Percentiles rank a stretch among this genome's conserved stretches.
phyloP scores from a whole-genome alignment of 2,113 vertebrate genomes.

The Albula glossodonta region DNA sequence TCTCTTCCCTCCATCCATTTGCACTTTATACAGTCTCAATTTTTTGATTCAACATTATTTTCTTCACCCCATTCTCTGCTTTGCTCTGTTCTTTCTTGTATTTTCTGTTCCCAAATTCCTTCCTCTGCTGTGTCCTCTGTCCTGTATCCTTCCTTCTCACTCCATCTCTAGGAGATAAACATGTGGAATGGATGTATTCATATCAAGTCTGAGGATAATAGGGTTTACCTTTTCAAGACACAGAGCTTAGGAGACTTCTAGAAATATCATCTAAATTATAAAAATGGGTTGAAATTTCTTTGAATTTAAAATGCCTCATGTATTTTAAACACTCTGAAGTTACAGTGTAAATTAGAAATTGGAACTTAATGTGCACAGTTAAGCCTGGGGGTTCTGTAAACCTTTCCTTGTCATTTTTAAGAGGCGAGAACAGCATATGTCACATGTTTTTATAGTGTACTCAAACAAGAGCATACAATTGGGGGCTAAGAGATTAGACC shows the following conservation, averaged over 20 bases:
- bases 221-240: background rate
- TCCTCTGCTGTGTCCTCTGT: background rate
- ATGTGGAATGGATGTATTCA: background rate
- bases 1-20: background rate
- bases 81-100: too few relatives aligned
- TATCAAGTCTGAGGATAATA: background rate
- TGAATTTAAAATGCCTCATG: slow-evolving; percentile 66
- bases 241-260: background rate
- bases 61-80: too few relatives aligned
- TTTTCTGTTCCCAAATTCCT: too few relatives aligned
- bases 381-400: background rate
- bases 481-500: background rate
- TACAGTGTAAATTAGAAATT: slow-evolving; percentile 51
- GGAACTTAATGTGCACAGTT: slow-evolving; percentile 29
- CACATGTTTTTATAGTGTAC: background rate
- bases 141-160: background rate
- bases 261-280: slow-evolving; percentile 56
- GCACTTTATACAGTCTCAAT: background rate
- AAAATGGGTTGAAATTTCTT: slow-evolving; percentile 46
- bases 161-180: background rate
- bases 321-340: slow-evolving; percentile 49
- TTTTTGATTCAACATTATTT: too few relatives aligned
- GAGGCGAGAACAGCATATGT: background rate
- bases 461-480: background rate
- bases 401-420: background rate